Evolutionary conservation across 2,113 vertebrate genomes (phyloP), one percentile per base, ranked within the genome.

Genomic region (Ptyas mucosa): DNA sequence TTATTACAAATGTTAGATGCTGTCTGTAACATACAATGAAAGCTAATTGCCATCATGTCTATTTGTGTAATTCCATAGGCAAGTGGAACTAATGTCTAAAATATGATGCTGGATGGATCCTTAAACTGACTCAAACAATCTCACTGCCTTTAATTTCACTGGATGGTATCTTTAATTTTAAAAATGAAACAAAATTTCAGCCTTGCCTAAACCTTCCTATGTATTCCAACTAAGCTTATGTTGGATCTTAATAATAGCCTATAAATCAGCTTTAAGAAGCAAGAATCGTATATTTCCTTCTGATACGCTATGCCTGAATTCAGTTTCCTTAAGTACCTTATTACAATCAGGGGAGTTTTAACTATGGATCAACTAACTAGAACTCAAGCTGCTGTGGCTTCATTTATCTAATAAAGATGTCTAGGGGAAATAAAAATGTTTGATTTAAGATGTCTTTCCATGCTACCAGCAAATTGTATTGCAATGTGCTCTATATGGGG

Each of bases 261-360:
- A 55, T 88, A 87, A 95, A 94, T 29, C 75, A 92, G 26, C 34
- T 21, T 69, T 94, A 93, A 87, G 11, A 91, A 53, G 55, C 5
- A 92, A 2, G 89, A 95, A 90, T 58, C 49, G 3, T 0, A 10
- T 89, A 23, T 24, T 15, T 91, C n/a, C 88, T 92, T 90, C 87
- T 92, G 46, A 29, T 89, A 14, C 87, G 14, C 0, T 58, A 85
- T 58, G 39, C 24, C 69, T 90, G 81, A 92, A 90, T 92, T 92
- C 55, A 85, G 52, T 34, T 94, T 93, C 43, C 64, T 0, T 85
- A 90, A 94, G 23, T 92, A 24, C 55, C 21, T 58, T 58, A 81
- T 94, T 94, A 89, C 7, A 11, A 8, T 87, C n/a, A 81, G 55
- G 0, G 21, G 89, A 93, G 46, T 46, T 94, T 15, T 92, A 89